Evolutionary conservation across 1,140 invertebrate species (phyloP).

Genomic region (Halictus rubicundus): DNA sequence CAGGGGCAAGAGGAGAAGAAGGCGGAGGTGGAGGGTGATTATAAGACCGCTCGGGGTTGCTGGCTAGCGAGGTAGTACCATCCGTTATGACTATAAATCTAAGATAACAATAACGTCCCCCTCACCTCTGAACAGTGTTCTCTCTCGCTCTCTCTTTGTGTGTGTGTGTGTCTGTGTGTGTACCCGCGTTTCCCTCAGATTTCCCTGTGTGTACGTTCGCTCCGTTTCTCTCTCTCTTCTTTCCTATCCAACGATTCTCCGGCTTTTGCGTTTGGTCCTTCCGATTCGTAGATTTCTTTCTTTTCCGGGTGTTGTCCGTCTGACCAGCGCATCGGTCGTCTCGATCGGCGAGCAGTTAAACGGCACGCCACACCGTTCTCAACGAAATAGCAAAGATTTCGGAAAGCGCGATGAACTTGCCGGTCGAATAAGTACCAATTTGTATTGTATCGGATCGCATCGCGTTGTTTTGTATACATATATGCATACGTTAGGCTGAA

Average conservation of each 20-base stretch:
- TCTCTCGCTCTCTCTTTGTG: constrained; percentile 38
- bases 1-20: constrained; percentile 59
- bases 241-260: constrained; percentile 39
- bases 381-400: no score
- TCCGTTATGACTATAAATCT: constrained; percentile 81
- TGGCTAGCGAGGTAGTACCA: constrained; percentile 78
- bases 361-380: no score
- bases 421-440: no score
- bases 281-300: constrained; percentile 21
- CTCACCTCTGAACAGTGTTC: constrained; percentile 57
- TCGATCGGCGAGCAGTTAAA: constrained; percentile 34
- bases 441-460: no score
- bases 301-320: neutral
- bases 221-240: constrained; percentile 22
- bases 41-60: constrained; percentile 80
- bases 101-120: constrained; percentile 81
- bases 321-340: constrained; percentile 31
- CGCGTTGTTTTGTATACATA: no score
- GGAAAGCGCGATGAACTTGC: no score
- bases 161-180: constrained; percentile 48
- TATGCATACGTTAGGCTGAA: neutral
- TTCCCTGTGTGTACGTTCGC: constrained; percentile 40
- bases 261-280: constrained; percentile 29
- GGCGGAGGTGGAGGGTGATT: constrained; percentile 77
- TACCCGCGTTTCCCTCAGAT: constrained; percentile 47